phyloP scores from a whole-genome alignment of 2,888 invertebrate species.

The Eupithecia pulchellata region DNA sequence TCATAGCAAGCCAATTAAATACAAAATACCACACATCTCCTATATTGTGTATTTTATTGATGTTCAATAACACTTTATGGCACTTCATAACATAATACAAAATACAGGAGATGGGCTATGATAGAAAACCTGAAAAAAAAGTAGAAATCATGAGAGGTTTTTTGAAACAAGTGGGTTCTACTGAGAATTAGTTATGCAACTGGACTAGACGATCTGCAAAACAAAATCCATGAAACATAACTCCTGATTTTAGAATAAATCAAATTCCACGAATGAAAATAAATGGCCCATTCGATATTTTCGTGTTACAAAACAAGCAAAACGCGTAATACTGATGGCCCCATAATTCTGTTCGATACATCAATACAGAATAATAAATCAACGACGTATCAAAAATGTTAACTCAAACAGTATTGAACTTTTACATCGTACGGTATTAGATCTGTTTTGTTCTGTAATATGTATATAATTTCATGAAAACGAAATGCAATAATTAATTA shows the following conservation, averaged over 20 bases:
- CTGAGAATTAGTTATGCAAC: background rate
- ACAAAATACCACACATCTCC: too few relatives aligned
- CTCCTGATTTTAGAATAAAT: constrained; percentile 16
- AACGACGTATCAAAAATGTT: constrained; percentile 40
- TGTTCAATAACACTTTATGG: too few relatives aligned
- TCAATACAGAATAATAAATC: constrained; percentile 40
- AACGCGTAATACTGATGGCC: constrained; percentile 32
- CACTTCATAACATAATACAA: too few relatives aligned
- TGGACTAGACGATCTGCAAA: background rate
- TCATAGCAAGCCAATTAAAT: too few relatives aligned
- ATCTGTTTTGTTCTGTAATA: background rate
- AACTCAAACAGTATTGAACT: constrained; percentile 34
- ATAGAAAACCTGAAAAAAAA: too few relatives aligned
- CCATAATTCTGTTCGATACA: constrained; percentile 42
- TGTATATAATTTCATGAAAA: background rate
- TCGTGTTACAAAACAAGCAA: constrained; percentile 27
- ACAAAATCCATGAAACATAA: background rate
- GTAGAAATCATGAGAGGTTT: too few relatives aligned
- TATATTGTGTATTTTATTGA: too few relatives aligned
- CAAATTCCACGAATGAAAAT: constrained; percentile 20
- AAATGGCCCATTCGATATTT: constrained; percentile 27
- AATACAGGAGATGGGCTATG: too few relatives aligned
- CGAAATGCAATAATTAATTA: background rate
- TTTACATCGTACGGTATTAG: constrained; percentile 35
- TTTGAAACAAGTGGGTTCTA: background rate